Percentiles rank a stretch among this genome's conserved stretches.
Conservation (phyloP, 2,888 invertebrate species). For the Heliconius ismenius region DNA sequence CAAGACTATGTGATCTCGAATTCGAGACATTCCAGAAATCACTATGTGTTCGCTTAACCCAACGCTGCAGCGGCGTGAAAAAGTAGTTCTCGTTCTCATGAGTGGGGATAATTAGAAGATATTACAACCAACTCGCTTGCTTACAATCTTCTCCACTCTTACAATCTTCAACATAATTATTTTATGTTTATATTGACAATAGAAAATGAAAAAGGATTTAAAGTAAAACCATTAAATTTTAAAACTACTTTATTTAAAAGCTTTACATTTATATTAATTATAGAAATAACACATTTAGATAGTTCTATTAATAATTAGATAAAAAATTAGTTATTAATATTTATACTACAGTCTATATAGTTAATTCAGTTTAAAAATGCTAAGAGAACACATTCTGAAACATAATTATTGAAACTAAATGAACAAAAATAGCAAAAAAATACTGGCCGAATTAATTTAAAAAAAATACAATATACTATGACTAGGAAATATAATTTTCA, state of each 20-base stretch:
- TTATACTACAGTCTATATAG: neutral
- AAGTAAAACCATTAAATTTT: neutral
- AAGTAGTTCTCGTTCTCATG: no score
- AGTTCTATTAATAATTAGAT: constrained; percentile 5
- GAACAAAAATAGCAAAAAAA: neutral
- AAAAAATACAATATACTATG: neutral
- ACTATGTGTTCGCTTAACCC: no score
- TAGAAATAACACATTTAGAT: constrained; percentile 8
- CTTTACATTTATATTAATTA: neutral
- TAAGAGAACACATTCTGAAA: constrained; percentile 2
- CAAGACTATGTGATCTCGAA: no score
- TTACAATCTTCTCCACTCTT: no score
- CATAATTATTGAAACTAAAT: neutral
- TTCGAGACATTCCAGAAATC: no score
- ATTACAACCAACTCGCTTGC: no score
- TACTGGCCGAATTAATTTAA: constrained; percentile 12
- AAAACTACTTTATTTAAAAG: constrained; percentile 25
- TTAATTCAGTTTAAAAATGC: constrained; percentile 9
- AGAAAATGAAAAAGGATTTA: neutral
- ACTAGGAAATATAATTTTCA: constrained; percentile 2
- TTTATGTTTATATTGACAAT: neutral
- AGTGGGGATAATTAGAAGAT: no score
- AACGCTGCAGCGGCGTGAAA: no score
- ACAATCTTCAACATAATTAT: no score
- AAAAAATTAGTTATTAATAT: neutral